Evolutionary conservation across 2,797 vertebrate genomes (phyloP), one percentile per base, ranked within the genome.

Genomic region (Apodemus agrarius): DNA sequence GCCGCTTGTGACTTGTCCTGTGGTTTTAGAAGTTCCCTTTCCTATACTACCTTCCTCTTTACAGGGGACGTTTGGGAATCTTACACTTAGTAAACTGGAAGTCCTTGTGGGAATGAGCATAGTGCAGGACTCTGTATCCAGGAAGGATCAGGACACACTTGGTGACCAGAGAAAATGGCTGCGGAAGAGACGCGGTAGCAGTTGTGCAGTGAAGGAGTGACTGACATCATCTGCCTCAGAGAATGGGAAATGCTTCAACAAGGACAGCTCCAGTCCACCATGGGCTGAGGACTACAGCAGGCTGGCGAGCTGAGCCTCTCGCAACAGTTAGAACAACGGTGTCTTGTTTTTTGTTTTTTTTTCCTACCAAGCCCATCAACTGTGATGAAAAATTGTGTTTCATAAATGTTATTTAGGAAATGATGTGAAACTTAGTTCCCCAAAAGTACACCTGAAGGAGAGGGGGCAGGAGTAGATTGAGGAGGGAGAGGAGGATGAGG

Each of bases 11-110:
- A 94, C 74, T 80, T 82, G 78, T 93, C 90, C 46, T 1, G 11
- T 86, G 82, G 34, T 93, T 80, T 93, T 69, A 13, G n/a, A 46
- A 92, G 57, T 95, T 95, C 57, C 78, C 11, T 22, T 94, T 95
- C 82, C 31, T 24, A 74, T 40, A 78, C 11, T 52, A 46, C 26
- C 81, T 97, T 98, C 89, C 75, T 92, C 79, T 95, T 95, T 95
- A 80, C 31, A 76, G 67, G 65, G 49, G 26, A 59, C 65, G 75
- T 86, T 94, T 92, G 52, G 80, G 92, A 91, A 93, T 84, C 24
- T 92, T 88, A 83, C 43, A 6, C 37, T 91, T 54, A 72, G 43
- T 63, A 84, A 83, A 79, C 52, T 84, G 49, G 89, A 91, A 83
- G 31, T 87, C 63, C 52, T 83, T 84, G 22, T 81, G 37, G 69